Percentiles rank a stretch among this genome's conserved stretches.
phyloP scores from a whole-genome alignment of 1,140 invertebrate species.

The Meloidogyne exigua region DNA sequence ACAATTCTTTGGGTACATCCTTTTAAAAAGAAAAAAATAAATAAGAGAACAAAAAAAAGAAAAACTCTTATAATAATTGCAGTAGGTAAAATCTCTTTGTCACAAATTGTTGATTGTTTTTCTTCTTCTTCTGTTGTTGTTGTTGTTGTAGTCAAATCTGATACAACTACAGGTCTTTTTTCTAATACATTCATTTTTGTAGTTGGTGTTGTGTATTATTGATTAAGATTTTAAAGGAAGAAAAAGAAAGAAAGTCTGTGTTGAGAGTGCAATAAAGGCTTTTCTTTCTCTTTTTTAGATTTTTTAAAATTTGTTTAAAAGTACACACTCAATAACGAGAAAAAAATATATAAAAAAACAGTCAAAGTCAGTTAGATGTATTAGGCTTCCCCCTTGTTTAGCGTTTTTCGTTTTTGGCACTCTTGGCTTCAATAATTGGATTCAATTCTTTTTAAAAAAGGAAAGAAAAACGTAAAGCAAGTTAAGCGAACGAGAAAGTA shows the following conservation, averaged over 20 bases:
- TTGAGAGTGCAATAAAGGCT: too few relatives aligned
- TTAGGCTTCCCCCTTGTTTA: background rate
- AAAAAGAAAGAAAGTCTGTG: too few relatives aligned
- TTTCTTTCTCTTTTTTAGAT: too few relatives aligned
- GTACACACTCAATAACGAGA: too few relatives aligned
- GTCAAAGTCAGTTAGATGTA: background rate
- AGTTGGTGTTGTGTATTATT: too few relatives aligned
- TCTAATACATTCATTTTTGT: conserved; percentile 1
- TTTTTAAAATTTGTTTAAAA: too few relatives aligned
- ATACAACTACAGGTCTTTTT: background rate
- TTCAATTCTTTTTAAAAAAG: background rate
- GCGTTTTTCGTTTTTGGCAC: background rate
- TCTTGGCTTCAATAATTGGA: background rate
- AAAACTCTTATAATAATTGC: conserved; percentile 55
- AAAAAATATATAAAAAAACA: too few relatives aligned
- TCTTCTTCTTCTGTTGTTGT: too few relatives aligned
- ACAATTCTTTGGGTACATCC: conserved; percentile 56
- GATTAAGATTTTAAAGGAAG: too few relatives aligned
- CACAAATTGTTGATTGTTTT: conserved; percentile 24
- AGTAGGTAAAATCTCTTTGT: conserved; percentile 60
- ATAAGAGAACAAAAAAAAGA: background rate
- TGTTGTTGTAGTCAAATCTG: too few relatives aligned
- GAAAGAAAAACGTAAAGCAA: background rate
- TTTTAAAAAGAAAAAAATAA: background rate
- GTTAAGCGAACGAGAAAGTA: background rate